phyloP scores from a whole-genome alignment of 1,140 invertebrate genomes.

The Cataglyphis hispanica region DNA sequence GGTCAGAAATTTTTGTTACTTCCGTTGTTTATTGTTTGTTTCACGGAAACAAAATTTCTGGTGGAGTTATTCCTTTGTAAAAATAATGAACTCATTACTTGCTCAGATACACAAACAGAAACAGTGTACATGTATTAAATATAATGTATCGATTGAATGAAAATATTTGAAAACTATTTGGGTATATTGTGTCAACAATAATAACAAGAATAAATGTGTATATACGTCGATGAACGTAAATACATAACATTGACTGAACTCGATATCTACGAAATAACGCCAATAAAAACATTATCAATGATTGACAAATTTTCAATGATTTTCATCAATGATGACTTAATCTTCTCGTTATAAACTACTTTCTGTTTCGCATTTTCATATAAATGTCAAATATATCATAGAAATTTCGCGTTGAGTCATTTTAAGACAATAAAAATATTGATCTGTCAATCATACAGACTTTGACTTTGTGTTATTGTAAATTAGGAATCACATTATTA shows the following conservation, averaged over 20 bases:
- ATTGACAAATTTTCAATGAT: neutral
- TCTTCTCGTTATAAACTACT: neutral
- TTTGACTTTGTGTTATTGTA: neutral
- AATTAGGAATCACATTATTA: slow-evolving; percentile 39
- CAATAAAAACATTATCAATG: neutral
- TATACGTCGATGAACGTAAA: slow-evolving; percentile 7
- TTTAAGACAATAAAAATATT: neutral
- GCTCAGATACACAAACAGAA: neutral
- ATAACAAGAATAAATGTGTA: neutral
- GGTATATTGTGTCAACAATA: neutral
- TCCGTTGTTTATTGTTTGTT: neutral
- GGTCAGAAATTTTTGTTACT: neutral
- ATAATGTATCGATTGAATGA: neutral
- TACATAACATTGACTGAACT: neutral
- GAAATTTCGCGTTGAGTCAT: neutral
- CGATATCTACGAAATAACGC: neutral
- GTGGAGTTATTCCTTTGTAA: neutral
- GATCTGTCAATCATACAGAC: neutral
- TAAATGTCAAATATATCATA: neutral
- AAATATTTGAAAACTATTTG: slow-evolving; percentile 17
- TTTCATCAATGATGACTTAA: neutral
- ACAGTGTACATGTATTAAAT: neutral
- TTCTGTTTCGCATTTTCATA: neutral
- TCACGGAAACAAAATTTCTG: no score
- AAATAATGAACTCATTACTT: neutral